Base-by-base conservation (phyloP, 2,113 vertebrate species). In the Aramus guarauna region DNA sequence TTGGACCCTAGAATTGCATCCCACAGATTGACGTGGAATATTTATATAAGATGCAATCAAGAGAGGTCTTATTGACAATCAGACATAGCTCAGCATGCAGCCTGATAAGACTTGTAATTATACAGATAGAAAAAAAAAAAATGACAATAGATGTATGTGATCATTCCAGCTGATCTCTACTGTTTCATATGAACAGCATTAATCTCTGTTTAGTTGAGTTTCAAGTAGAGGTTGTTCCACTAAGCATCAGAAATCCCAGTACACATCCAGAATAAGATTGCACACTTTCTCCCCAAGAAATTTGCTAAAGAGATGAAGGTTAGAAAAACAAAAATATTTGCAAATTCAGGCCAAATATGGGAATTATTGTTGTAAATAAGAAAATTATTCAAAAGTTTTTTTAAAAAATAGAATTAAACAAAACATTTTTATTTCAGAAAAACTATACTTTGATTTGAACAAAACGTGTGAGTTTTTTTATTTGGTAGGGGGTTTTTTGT, bases 21-120 rank as follows among this genome's bases (percentile, higher is more conserved):
- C 73, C 79, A 36, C 29, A 39, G 69, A 87, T 9, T 91, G 94
- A 94, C 71, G 22, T 12, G 66, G 84, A 95, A 79, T 94, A 91
- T 95, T 96, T 95, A 72, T 87, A 84, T 9, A 79, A 55, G 3
- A 18, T 62, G 92, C 89, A 97, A 93, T 96, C 94, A 94, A 92
- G 84, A 94, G 50, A 88, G 45, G 45, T 43, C 89, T 91, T 95
- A 92, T 26, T 92, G 96, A 91, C 89, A 95, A 94, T 95, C 94
- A 95, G 95, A 73, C 66, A 30, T 41, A 22, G 74, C 91, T 94
- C 95, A 96, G 97, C 83, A 68, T 59, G 76, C 63, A 90, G 87
- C 86, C 93, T 91, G 81, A 50, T 85, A 94, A 92, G 69, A 82
- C 41, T 60, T 66, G 74, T 88, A 96, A 96, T 93, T 91, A 91